A percentile compares a stretch with the other conserved stretches of the same genome.
These are phyloP conservation scores for Drosophila imparisetae DNA, from an alignment of 2,888 invertebrate species.

Conservation along the genomic window DNA sequence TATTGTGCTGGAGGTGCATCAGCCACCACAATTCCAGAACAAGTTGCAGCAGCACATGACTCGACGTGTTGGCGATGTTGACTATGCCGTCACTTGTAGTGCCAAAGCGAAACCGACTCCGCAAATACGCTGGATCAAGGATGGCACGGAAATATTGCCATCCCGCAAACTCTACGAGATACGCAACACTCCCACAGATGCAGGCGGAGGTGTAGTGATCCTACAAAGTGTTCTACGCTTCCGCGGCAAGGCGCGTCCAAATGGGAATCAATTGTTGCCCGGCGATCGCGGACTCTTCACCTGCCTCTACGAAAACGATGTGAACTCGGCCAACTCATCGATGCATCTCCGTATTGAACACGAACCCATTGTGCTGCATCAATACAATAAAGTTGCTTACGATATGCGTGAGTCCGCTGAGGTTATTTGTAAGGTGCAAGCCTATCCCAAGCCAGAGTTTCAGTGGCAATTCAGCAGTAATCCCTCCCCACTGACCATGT, in stretches of 20 bases:
- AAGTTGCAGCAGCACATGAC: conserved; percentile 93
- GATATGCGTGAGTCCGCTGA: conserved; percentile 93
- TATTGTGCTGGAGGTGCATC: conserved; percentile 93
- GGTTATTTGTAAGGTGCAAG: conserved; percentile 94
- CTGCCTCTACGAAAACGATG: conserved; percentile 95
- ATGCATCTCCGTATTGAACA: conserved; percentile 97
- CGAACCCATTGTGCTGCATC: conserved; percentile 93
- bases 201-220: conserved; percentile 89
- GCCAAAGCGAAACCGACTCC: conserved; percentile 96
- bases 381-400: conserved; percentile 94
- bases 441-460: conserved; percentile 96
- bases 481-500: conserved; percentile 90
- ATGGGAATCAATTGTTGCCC: conserved; percentile 91
- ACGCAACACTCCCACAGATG: conserved; percentile 89
- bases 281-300: conserved; percentile 94
- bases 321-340: conserved; percentile 93
- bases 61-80: conserved; percentile 91
- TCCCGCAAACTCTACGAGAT: conserved; percentile 92
- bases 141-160: conserved; percentile 91
- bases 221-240: conserved; percentile 93
- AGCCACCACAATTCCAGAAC: conserved; percentile 93
- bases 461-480: conserved; percentile 94
- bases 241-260: conserved; percentile 91
- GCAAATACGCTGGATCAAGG: conserved; percentile 93
- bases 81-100: conserved; percentile 92